Conservation (phyloP, 2,888 invertebrate species). For the Acronicta aceris region DNA sequence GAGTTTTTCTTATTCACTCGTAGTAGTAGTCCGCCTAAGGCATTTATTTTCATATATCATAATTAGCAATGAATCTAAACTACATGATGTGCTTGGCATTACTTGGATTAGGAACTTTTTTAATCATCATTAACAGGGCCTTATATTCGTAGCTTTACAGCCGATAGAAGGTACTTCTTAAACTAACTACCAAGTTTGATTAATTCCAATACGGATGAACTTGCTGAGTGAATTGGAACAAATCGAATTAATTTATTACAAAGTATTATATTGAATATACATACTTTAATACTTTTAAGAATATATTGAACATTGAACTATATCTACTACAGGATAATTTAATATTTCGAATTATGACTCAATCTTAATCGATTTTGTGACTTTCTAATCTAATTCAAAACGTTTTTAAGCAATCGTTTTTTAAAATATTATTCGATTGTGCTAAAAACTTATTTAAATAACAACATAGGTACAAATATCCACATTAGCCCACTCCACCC, state of each 20-base stretch:
- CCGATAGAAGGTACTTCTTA: slow-evolving; percentile 10
- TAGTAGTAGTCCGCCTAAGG: slow-evolving; percentile 11
- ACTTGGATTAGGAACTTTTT: slow-evolving; percentile 61
- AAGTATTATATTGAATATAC: not conserved
- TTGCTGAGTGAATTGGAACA: slow-evolving; percentile 17
- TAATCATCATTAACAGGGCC: slow-evolving; percentile 61
- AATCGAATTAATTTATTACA: slow-evolving; percentile 14
- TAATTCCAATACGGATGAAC: slow-evolving; percentile 5
- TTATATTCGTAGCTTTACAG: no score
- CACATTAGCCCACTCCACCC: slow-evolving; percentile 6
- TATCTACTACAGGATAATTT: no score
- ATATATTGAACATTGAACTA: no score
- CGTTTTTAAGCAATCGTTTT: no score
- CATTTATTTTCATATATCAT: slow-evolving; percentile 23
- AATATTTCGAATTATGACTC: no score
- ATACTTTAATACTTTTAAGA: not conserved
- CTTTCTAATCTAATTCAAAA: no score
- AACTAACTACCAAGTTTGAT: slow-evolving; percentile 15
- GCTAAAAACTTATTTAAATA: no score
- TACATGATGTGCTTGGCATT: slow-evolving; percentile 33
- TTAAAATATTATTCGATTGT: no score
- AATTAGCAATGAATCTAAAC: slow-evolving; percentile 39
- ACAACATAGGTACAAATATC: not conserved
- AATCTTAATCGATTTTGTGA: not conserved
- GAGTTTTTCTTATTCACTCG: not conserved